Evolutionary conservation across 1,140 invertebrate genomes (phyloP), one percentile per base, ranked within the genome.

Genomic region (Samia ricini): DNA sequence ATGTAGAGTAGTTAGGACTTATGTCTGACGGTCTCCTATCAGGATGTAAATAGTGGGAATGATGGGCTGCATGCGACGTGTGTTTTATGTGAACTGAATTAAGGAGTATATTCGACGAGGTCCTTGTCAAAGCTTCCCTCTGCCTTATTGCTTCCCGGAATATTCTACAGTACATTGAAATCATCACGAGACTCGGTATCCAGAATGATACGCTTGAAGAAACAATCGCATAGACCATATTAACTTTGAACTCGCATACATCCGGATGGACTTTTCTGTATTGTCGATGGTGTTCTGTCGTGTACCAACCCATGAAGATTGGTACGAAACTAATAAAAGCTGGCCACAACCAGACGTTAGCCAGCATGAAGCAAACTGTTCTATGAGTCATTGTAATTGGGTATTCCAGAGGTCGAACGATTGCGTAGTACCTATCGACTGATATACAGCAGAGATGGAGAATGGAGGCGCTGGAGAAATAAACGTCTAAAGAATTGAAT

Each of bases 381-480:
- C 92, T 91, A 67, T 94, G 93, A 0, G 95, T 97, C 95, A 98
- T 97, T 29, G 95, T 96, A 20, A 96, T 93, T 1, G 96, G 96
- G 81, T 98, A 98, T 81, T 98, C 96, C 23, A 98, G 88, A 0
- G 97, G 97, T 63, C 95, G 93, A 22, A 97, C 96, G 51, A 98
- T 98, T 36, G 97, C 96, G 82, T 97, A 97, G 76, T 97, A 98
- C 71, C 97, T 92, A 84, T 99, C 98, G 22, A 98, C 96, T 58
- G 95, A 96, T 77, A 99, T 99, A 81, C 97, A 99, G 83, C 97
- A 98, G 6, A 99, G 92, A 88, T 99, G 98, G 4, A 99, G 91
- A 50, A 99, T 98, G 29, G 96, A 98, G 0, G 97, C 97, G 7
- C 97, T 99, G 29, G 96, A 98, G 83, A 98, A 99, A 77, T 99